Percentiles rank a stretch among this genome's conserved stretches.
phyloP scores from a whole-genome alignment of 2,113 vertebrate species.

The Cercopithecus mona region DNA sequence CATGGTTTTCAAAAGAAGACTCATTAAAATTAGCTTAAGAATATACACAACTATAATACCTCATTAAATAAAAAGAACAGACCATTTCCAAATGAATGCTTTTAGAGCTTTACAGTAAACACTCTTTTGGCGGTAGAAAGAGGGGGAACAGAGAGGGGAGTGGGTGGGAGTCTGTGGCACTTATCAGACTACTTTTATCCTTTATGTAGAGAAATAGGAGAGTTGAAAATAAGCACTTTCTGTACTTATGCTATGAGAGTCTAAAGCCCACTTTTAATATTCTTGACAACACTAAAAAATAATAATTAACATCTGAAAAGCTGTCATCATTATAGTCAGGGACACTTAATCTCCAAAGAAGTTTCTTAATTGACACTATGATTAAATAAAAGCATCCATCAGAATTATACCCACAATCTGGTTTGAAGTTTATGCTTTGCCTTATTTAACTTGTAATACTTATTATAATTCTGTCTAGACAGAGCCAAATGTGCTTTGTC shows the following conservation, averaged over 20 bases:
- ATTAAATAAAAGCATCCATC: slow-evolving; percentile 81
- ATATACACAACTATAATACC: slow-evolving; percentile 60
- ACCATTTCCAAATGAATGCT: slow-evolving; percentile 59
- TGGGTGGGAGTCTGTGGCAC: neutral
- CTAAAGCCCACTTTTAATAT: slow-evolving; percentile 69
- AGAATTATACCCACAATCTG: slow-evolving; percentile 81
- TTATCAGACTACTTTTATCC: slow-evolving; percentile 33
- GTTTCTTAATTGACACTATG: slow-evolving; percentile 79
- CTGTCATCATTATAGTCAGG: slow-evolving; percentile 87
- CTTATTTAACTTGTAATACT: slow-evolving; percentile 75
- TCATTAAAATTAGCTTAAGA: slow-evolving; percentile 65
- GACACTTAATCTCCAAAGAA: slow-evolving; percentile 88
- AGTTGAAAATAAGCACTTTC: slow-evolving; percentile 62
- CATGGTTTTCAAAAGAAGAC: slow-evolving; percentile 58
- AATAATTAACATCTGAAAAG: slow-evolving; percentile 78
- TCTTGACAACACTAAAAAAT: slow-evolving; percentile 60
- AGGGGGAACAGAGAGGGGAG: no score
- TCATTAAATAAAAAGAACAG: slow-evolving; percentile 64
- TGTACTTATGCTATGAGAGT: slow-evolving; percentile 21
- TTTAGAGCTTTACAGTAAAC: slow-evolving; percentile 57
- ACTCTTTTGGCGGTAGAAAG: slow-evolving; percentile 19
- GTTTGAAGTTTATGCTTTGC: slow-evolving; percentile 80
- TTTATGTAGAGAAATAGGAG: slow-evolving; percentile 24
- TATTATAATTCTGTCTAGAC: slow-evolving; percentile 82
- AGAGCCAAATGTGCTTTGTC: slow-evolving; percentile 71